Evolutionary conservation across 2,888 invertebrate species (phyloP), one percentile per base, ranked within the genome.

Genomic region (Agapostemon virescens): DNA sequence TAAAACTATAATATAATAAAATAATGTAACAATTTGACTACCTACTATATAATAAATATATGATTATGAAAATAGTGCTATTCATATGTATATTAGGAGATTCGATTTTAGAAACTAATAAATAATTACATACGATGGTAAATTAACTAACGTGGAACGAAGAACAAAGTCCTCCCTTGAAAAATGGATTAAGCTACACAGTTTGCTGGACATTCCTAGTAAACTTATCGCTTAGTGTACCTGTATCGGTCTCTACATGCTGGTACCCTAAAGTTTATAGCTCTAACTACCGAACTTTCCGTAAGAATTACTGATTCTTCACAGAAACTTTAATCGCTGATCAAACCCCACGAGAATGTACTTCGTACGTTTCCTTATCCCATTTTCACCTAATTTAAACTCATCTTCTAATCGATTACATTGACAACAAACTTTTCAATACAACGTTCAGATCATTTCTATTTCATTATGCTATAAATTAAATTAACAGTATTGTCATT

Each of bases 241-340:
- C 58, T 30, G 26, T 58, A 58, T 58, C 58, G 58, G 58, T 58
- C 30, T 30, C 58, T 30, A 58, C 58, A 58, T 58, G 58, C 58
- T 58, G 58, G 58, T 58, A 58, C 58, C 58, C 26, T 17, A 58
- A 58, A 58, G 30, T 58, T 58, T 58, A 58, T 58, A 30, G 26
- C 30, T 58, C 58, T 58, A 58, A 30, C 58, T 26, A 30, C 58
- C 6, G 30, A 30, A 58, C 58, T 58, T 20, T 58, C 58, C 1
- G 58, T 30, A 58, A 30, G 58, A 58, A 58, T 58, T 58, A 58
- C 58, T 20, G 58, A 58, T 30, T 58, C 58, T 58, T 58, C 58
- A 20, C 30, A 2, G 58, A 58, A 58, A 58, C 58, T 58, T 30
- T 58, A 58, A 58, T 58, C 58, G 58, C 58, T 58, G 58, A 26